Percentiles rank a stretch among this genome's conserved stretches.
Evolutionary conservation across 2,888 invertebrate species (phyloP).

Genomic region (Aphelenchoides bicaudatus): DNA sequence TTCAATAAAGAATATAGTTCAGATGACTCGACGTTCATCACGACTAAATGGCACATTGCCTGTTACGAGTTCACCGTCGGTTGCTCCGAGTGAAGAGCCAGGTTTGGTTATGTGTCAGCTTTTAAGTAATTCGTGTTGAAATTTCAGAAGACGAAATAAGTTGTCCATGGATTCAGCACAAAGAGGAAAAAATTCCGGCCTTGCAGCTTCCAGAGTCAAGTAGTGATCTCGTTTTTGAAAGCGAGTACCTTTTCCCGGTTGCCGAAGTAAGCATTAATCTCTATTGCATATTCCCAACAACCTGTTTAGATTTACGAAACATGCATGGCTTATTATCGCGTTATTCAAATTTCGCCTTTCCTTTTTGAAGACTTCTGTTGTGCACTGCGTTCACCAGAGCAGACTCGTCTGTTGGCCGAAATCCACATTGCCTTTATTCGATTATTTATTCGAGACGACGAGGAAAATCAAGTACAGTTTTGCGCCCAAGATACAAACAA

Average conservation of each 20-base stretch:
- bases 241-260: slow-evolving; percentile 26
- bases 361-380: slow-evolving; percentile 95
- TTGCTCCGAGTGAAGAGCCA: not conserved
- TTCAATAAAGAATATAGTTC: no score
- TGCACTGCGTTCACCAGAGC: slow-evolving; percentile 83
- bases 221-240: slow-evolving; percentile 33
- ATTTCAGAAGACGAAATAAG: slow-evolving; percentile 21
- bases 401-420: slow-evolving; percentile 73
- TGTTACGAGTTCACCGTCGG: not conserved
- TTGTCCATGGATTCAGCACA: slow-evolving; percentile 46
- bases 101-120: not conserved
- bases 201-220: slow-evolving; percentile 22
- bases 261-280: slow-evolving; percentile 24
- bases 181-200: slow-evolving; percentile 37
- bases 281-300: not conserved
- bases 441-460: slow-evolving; percentile 81
- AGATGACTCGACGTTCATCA: slow-evolving; percentile 11
- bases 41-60: no score
- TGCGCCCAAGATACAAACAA: slow-evolving; percentile 89
- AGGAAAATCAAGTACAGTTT: slow-evolving; percentile 79
- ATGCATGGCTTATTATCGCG: slow-evolving; percentile 77
- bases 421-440: slow-evolving; percentile 88
- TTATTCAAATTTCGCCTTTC: slow-evolving; percentile 85
- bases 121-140: not conserved
- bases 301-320: slow-evolving; percentile 80